Base-by-base conservation (phyloP, 2,888 invertebrate genomes). In the Calephelis perditalis region DNA sequence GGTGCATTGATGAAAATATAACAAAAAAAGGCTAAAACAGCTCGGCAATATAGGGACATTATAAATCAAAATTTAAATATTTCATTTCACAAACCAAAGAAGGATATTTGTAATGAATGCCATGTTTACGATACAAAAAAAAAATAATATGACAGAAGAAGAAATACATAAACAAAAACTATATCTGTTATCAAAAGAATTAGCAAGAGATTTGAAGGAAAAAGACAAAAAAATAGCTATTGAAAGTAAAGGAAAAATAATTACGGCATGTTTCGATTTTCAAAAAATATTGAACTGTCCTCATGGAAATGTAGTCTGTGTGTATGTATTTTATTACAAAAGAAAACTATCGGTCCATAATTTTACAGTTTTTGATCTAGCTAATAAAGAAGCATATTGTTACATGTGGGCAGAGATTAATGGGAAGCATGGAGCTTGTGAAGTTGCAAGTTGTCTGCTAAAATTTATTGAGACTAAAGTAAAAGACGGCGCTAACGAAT, bases 201-300 rank as follows among this genome's bases (percentile, higher is more conserved):
- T 56, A 56, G 8, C 37, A 40, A 60, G 47, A 56, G 15, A 56
- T 49, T 56, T 40, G 49, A 56, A 57, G 12, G 43, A 47, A 56
- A 60, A 57, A 36, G 56, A 60, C 36, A 60, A 55, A 37, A 55
- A 55, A 55, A 55, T 8, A 36, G 55, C 55, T 55, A 55, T 55
- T 36, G 55, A 55, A 55, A 55, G 55, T 55, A 55, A 55, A 8
- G 56, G 56, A 37, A 56, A 37, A 40, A 56, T 40, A 56, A 7
- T 56, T 37, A 56, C 56, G 36, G 35, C 54, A 26, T 49, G 59
- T 58, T 65, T 65, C 43, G 61, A 65, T 58, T 62, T 63, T 5
- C 60, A 63, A 61, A 65, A 62, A 64, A 63, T 62, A 3, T 61
- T 61, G 15, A 62, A 62, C 52, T 63, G 54, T 62, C 65, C 62